phyloP scores from a whole-genome alignment of 2,113 vertebrate genomes.

The Cynocephalus volans region DNA sequence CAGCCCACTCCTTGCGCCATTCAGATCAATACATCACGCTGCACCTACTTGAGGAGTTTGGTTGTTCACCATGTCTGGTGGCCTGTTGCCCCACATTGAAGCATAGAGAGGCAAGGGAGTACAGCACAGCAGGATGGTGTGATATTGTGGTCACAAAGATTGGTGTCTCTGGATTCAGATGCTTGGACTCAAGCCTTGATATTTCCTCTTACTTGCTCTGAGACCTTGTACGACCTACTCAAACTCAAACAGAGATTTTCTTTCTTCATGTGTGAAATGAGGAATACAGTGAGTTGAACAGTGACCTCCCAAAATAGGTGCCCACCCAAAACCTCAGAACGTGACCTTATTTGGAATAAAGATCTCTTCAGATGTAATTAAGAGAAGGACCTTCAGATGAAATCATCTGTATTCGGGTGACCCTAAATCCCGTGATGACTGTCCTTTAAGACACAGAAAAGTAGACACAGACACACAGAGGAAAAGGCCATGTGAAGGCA shows the following conservation, averaged over 20 bases:
- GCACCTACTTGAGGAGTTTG: neutral
- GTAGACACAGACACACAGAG: neutral
- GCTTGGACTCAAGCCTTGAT: neutral
- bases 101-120: neutral
- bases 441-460: neutral
- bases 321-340: neutral
- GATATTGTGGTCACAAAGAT: neutral
- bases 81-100: neutral
- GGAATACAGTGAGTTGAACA: neutral
- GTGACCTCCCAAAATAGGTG: neutral
- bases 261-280: neutral
- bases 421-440: neutral
- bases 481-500: neutral
- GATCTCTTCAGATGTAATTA: neutral
- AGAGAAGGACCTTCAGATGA: neutral
- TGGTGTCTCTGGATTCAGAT: neutral
- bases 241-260: neutral
- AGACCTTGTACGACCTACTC: neutral
- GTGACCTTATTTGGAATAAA: neutral
- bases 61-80: neutral
- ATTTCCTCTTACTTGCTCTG: neutral
- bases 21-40: neutral
- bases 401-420: neutral
- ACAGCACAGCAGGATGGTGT: accelerated
- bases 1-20: neutral